phyloP scores from a whole-genome alignment of 2,113 vertebrate genomes.

The Collichthys lucidus region DNA sequence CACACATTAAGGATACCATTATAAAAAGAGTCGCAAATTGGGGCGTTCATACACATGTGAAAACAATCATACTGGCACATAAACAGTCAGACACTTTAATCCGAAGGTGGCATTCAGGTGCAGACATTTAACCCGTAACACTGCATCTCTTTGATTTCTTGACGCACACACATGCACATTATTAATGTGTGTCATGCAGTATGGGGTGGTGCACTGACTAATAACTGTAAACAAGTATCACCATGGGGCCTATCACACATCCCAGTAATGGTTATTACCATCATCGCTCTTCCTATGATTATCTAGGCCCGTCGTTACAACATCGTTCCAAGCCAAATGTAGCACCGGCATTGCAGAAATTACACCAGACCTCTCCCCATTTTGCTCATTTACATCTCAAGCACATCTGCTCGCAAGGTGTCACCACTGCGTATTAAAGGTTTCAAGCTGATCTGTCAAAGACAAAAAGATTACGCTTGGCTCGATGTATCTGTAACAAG shows the following conservation, averaged over 20 bases:
- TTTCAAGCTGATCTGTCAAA: constrained; percentile 49
- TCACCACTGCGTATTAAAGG: constrained; percentile 15
- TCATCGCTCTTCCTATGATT: constrained; percentile 76
- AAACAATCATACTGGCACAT: constrained; percentile 24
- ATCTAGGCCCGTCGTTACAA: constrained; percentile 56
- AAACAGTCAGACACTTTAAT: constrained; percentile 35
- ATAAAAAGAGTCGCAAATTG: constrained; percentile 7
- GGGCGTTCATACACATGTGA: background rate
- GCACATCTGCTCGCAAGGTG: constrained; percentile 64
- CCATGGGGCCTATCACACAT: constrained; percentile 70
- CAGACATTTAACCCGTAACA: constrained; percentile 43
- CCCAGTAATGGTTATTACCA: constrained; percentile 77
- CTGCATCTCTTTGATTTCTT: constrained; percentile 18
- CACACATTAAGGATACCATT: background rate
- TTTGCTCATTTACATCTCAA: constrained; percentile 46
- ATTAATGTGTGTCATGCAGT: constrained; percentile 63
- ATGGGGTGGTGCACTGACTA: constrained; percentile 58
- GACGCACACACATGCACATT: constrained; percentile 11
- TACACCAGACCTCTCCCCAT: background rate
- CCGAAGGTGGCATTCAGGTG: constrained; percentile 36
- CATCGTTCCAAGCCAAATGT: constrained; percentile 44
- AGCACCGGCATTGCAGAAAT: constrained; percentile 15
- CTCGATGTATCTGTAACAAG: constrained; percentile 44
- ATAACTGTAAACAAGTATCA: constrained; percentile 79
- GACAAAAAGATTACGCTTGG: constrained; percentile 11